Evolutionary conservation across 2,113 vertebrate genomes (phyloP).

Genomic region (Colius striatus): DNA sequence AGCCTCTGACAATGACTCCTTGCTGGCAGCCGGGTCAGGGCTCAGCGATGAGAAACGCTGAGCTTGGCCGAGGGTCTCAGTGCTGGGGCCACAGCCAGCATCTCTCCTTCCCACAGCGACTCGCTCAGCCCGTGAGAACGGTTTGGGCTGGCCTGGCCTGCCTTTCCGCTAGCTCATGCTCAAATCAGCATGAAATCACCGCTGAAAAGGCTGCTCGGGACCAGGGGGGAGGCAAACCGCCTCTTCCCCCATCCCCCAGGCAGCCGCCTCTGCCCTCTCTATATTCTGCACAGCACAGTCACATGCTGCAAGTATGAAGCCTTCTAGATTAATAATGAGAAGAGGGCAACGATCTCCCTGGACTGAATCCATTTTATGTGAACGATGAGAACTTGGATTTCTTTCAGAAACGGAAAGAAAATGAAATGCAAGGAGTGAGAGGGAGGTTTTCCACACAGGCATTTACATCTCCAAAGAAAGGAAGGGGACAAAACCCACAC

Average conservation of each 20-base stretch:
- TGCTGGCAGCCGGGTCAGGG: constrained; percentile 32
- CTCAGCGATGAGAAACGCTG: background rate
- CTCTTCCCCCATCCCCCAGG: background rate
- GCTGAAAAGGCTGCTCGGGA: background rate
- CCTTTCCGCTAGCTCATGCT: background rate
- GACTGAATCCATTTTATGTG: constrained; percentile 64
- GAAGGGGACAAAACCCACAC: background rate
- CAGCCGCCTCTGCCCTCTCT: background rate
- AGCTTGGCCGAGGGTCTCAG: constrained; percentile 6
- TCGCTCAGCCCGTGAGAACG: constrained; percentile 29
- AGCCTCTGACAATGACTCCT: constrained; percentile 18
- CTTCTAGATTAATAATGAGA: constrained; percentile 40
- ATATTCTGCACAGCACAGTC: background rate
- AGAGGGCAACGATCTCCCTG: constrained; percentile 36
- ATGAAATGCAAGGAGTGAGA: constrained; percentile 46
- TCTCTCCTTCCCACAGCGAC: background rate
- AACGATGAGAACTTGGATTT: constrained; percentile 70
- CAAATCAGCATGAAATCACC: constrained; percentile 16
- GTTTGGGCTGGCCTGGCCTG: background rate
- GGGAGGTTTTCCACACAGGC: constrained; percentile 36
- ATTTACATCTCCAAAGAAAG: background rate
- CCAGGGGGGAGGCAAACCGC: background rate
- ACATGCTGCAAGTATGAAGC: constrained; percentile 21
- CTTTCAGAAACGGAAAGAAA: constrained; percentile 46
- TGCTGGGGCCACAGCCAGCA: constrained; percentile 2